Conservation (phyloP, 2,113 vertebrate species). For the Plecturocebus donacophilus region DNA sequence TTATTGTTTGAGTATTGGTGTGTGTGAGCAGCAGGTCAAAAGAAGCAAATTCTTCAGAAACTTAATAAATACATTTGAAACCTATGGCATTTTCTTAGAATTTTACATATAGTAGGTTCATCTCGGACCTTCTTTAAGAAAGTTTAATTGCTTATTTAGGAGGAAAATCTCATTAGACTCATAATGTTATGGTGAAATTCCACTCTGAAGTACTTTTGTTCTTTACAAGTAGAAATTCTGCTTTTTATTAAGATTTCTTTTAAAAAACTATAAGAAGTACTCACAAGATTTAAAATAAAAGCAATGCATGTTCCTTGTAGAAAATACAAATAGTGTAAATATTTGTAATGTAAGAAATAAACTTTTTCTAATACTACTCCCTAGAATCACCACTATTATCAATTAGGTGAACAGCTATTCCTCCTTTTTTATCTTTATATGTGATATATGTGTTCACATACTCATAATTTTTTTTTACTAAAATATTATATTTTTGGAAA, state of each 20-base stretch:
- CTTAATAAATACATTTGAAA: slow-evolving; percentile 27
- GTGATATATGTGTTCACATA: not conserved
- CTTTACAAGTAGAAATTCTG: not conserved
- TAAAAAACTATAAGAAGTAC: not conserved
- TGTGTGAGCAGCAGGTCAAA: slow-evolving; percentile 17
- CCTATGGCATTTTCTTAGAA: slow-evolving; percentile 4
- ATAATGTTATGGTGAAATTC: not conserved
- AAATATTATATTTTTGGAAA: not conserved
- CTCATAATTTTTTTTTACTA: slow-evolving; percentile 1
- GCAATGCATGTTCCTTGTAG: not conserved
- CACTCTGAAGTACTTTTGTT: not conserved
- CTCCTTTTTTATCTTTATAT: not conserved
- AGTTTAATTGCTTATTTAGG: slow-evolving; percentile 25
- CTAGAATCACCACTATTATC: not conserved
- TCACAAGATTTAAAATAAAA: slow-evolving; percentile 14
- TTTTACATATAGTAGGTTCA: not conserved
- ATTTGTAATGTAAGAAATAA: slow-evolving; percentile 9
- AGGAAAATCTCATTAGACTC: not conserved
- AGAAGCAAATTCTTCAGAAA: slow-evolving; percentile 6
- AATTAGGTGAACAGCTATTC: not conserved
- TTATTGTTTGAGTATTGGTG: slow-evolving; percentile 30
- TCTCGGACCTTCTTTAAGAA: not conserved
- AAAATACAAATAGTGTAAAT: not conserved
- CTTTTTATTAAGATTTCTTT: slow-evolving; percentile 10
- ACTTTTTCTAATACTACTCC: not conserved